Evolutionary conservation across 2,113 vertebrate genomes (phyloP).

Genomic region (Turdus rufiventris): DNA sequence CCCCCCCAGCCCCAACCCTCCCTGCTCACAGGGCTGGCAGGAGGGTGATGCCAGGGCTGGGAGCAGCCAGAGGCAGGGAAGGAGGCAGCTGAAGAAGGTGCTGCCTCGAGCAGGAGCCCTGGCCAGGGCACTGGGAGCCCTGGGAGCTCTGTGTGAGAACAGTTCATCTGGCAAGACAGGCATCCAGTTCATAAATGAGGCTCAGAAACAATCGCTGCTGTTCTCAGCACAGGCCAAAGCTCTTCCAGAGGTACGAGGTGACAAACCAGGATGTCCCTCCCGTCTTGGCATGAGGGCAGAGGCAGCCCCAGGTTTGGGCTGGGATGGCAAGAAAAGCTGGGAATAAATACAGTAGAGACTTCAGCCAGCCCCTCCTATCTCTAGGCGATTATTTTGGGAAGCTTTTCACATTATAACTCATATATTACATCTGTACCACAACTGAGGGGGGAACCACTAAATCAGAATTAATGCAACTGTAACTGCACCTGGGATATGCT

Average conservation of each 20-base stretch:
- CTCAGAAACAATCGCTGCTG: conserved; percentile 61
- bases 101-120: not conserved
- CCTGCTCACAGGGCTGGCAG: not conserved
- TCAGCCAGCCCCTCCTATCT: conserved; percentile 25
- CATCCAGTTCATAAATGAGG: conserved; percentile 74
- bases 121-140: not conserved
- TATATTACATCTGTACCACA: conserved; percentile 59
- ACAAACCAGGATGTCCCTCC: not conserved
- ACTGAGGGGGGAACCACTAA: conserved; percentile 12
- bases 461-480: conserved; percentile 48
- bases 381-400: conserved; percentile 28
- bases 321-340: conserved; percentile 21
- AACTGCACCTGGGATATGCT: conserved; percentile 68
- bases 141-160: conserved; percentile 55
- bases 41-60: not conserved
- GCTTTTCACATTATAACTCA: conserved; percentile 62
- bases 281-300: not conserved
- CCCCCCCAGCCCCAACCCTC: not conserved
- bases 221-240: conserved; percentile 40
- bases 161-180: conserved; percentile 77
- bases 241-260: not conserved
- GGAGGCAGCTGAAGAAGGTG: not conserved
- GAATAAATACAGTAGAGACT: conserved; percentile 23
- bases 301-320: not conserved
- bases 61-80: not conserved